Base-by-base conservation (phyloP, 2,888 invertebrate genomes). In the Cistogaster globosa region DNA sequence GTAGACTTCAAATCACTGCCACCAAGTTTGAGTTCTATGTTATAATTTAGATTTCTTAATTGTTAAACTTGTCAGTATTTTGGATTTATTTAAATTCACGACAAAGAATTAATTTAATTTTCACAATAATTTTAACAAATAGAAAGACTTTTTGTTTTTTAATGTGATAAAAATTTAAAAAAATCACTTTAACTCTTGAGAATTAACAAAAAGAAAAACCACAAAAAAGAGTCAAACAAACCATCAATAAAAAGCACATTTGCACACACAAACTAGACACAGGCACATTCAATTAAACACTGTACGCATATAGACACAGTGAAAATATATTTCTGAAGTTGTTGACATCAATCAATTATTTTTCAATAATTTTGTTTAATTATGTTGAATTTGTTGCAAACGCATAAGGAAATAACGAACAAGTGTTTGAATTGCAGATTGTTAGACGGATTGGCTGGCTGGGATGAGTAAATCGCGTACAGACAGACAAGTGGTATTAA, bases 1-100 rank as follows among this genome's bases (percentile, higher is more conserved):
- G 85, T 79, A 57, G 78, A 75, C 74, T 75, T 75, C 78, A 77
- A 81, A 71, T 55, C 58, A 75, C 85, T 78, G 85, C 82, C 67
- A 74, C 63, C 45, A 42, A 60, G 36, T 81, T 57, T 63, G 18
- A 57, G 57, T 48, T 16, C 4, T 45, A 45, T 45, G 45, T 45
- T 45, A 1, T 16, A 14, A 45, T 45, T 45, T 45, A 16, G 16
- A 14, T 2, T 45, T 45, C 12, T 14, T 1, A 48, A 2, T n/a
- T 48, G 14, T 77, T 53, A 58, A 38, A 53, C 38, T 77, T 77
- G 45, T 68, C 53, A 69, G 12, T 74, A 60, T 68, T 51, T 51
- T 16, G 51, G 12, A 42, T 18, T 9, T n/a, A 18, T 42, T 11
- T 12, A 42, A 42, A 42, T 42, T 42, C 12, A 42, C 42, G 42